Percentiles rank a stretch among this genome's conserved stretches.
Evolutionary conservation across 2,888 invertebrate species (phyloP).

Genomic region (Gari tellinella): DNA sequence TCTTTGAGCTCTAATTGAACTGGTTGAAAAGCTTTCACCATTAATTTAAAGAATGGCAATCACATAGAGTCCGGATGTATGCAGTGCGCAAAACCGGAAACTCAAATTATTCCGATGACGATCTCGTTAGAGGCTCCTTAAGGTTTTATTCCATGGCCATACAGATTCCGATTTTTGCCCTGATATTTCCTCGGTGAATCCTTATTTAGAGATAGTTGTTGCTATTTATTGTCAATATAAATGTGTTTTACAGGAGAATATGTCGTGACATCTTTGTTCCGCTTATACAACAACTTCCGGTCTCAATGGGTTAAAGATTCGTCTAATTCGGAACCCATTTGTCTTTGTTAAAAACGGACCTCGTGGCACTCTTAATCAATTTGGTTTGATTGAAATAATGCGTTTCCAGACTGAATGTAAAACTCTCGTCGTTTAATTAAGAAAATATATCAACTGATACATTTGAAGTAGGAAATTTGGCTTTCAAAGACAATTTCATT

Average conservation of each 20-base stretch:
- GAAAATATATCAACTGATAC: too few relatives aligned
- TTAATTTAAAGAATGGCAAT: background rate
- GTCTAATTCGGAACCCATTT: slow-evolving; percentile 39
- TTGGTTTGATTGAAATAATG: slow-evolving; percentile 1
- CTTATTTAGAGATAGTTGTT: slow-evolving; percentile 35
- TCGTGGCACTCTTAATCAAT: slow-evolving; percentile 46
- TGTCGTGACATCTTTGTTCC: slow-evolving; percentile 35
- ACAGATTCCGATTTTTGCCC: slow-evolving; percentile 43
- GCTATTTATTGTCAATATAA: slow-evolving; percentile 41
- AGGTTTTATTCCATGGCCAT: slow-evolving; percentile 41
- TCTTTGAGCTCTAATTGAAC: too few relatives aligned
- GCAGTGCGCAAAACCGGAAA: slow-evolving; percentile 51
- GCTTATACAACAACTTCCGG: slow-evolving; percentile 45
- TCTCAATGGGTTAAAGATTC: slow-evolving; percentile 37
- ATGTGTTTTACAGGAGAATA: slow-evolving; percentile 28
- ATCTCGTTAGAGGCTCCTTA: slow-evolving; percentile 45
- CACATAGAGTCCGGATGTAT: slow-evolving; percentile 19
- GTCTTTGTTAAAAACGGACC: slow-evolving; percentile 41
- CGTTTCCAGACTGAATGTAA: too few relatives aligned
- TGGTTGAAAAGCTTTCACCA: too few relatives aligned
- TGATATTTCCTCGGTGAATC: slow-evolving; percentile 26
- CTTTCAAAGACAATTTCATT: too few relatives aligned
- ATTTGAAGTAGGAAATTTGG: too few relatives aligned
- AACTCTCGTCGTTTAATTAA: too few relatives aligned
- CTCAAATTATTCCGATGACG: slow-evolving; percentile 42